Percentiles rank a stretch among this genome's conserved stretches.
Conservation (phyloP, 2,113 vertebrate genomes). For the Stercorarius parasiticus region DNA sequence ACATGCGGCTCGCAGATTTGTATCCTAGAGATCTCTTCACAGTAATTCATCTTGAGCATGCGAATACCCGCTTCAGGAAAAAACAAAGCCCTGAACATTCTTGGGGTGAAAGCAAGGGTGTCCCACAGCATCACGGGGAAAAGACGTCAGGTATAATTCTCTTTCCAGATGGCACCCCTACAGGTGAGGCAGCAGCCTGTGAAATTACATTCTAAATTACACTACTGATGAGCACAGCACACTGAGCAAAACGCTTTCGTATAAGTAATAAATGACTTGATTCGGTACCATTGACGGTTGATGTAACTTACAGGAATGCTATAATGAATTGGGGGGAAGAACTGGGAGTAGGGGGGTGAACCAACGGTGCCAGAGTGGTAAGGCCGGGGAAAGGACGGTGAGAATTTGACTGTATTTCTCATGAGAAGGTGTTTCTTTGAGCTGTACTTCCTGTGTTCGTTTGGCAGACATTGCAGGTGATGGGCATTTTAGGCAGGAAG, state of each 20-base stretch:
- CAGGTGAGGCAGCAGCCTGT: constrained; percentile 89
- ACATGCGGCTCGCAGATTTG: constrained; percentile 27
- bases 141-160: constrained; percentile 65
- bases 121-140: constrained; percentile 43
- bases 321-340: not conserved
- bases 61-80: not conserved
- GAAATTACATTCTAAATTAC: constrained; percentile 93
- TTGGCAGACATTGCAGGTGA: not conserved
- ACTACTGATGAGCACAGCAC: constrained; percentile 70
- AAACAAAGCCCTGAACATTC: not conserved
- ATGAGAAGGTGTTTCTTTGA: not conserved
- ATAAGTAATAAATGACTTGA: constrained; percentile 77
- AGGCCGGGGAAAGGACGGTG: constrained; percentile 15
- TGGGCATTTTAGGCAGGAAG: not conserved
- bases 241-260: constrained; percentile 64
- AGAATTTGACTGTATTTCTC: not conserved
- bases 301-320: constrained; percentile 13
- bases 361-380: not conserved
- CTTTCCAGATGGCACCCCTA: constrained; percentile 79
- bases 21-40: constrained; percentile 1
- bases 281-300: constrained; percentile 66
- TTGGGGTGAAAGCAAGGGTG: constrained; percentile 4
- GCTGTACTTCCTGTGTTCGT: not conserved
- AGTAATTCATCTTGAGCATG: constrained; percentile 67
- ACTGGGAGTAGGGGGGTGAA: not conserved